Evolutionary conservation across 2,113 vertebrate species (phyloP).

Genomic region (Trogon surrucura): DNA sequence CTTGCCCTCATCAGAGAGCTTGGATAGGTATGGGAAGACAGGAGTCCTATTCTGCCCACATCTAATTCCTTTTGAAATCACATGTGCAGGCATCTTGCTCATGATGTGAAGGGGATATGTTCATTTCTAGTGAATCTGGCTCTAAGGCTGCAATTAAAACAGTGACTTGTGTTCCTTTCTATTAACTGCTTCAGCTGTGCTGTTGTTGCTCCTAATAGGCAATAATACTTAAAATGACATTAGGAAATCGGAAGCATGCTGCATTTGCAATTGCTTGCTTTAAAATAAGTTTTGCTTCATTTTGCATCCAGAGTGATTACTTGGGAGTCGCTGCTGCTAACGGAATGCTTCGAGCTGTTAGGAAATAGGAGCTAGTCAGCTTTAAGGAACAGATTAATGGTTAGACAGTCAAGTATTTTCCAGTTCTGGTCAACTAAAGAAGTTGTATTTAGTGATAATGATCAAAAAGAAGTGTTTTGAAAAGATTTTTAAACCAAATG

Average conservation of each 20-base stretch:
- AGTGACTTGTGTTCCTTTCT: slow-evolving; percentile 18
- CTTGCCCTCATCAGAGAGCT: background rate
- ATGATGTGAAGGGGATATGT: background rate
- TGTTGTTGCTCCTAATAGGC: slow-evolving; percentile 5
- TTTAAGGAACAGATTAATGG: slow-evolving; percentile 5
- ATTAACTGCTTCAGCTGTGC: background rate
- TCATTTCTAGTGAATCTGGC: background rate
- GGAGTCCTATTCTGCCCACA: background rate
- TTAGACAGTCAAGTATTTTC: background rate
- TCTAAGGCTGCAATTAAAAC: slow-evolving; percentile 39
- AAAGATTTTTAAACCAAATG: background rate
- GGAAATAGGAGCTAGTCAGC: background rate
- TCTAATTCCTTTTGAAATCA: background rate
- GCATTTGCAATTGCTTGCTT: slow-evolving; percentile 27
- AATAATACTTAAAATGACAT: slow-evolving; percentile 41
- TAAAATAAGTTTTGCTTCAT: slow-evolving; percentile 29
- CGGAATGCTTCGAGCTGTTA: background rate
- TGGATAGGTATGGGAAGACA: background rate
- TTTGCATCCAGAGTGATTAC: background rate
- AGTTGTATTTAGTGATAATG: background rate
- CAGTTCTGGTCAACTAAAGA: background rate
- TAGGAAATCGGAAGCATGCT: background rate
- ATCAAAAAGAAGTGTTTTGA: background rate
- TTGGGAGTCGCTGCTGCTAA: background rate
- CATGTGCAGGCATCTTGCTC: background rate